These are phyloP conservation scores for Lophius piscatorius DNA, from an alignment of 2,113 vertebrate genomes.

Conservation along the genomic window DNA sequence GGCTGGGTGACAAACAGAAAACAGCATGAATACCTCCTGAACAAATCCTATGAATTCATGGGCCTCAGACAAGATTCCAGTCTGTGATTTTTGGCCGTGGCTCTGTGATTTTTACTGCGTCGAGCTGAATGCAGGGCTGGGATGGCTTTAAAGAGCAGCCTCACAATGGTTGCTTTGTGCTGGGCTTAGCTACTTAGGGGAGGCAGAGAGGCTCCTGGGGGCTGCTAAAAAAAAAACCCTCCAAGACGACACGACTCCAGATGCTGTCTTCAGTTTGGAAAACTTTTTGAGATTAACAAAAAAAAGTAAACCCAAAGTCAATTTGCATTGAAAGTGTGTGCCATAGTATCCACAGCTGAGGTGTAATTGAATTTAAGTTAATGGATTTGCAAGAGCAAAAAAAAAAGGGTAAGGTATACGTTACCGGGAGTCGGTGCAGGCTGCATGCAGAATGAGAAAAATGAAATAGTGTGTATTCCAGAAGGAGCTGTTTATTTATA, in stretches of 20 bases:
- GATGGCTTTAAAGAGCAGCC: slow-evolving; percentile 67
- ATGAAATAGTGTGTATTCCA: slow-evolving; percentile 31
- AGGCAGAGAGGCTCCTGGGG: slow-evolving; percentile 58
- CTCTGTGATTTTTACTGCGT: slow-evolving; percentile 67
- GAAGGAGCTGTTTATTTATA: slow-evolving; percentile 48
- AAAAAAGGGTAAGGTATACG: neutral
- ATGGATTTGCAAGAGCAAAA: neutral
- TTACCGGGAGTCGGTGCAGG: neutral
- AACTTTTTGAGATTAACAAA: slow-evolving; percentile 25
- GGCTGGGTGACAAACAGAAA: slow-evolving; percentile 52
- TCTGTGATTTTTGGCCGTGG: slow-evolving; percentile 77
- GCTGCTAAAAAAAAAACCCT: slow-evolving; percentile 41
- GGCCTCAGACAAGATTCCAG: slow-evolving; percentile 70
- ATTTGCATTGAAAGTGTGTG: neutral
- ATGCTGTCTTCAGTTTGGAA: slow-evolving; percentile 44
- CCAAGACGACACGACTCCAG: slow-evolving; percentile 53
- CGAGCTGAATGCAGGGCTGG: slow-evolving; percentile 61
- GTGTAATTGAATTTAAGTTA: neutral
- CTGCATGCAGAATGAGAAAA: slow-evolving; percentile 9
- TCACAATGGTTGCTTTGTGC: slow-evolving; percentile 80
- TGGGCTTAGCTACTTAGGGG: slow-evolving; percentile 63
- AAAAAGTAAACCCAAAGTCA: slow-evolving; percentile 4
- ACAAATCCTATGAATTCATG: slow-evolving; percentile 64
- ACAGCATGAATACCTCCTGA: slow-evolving; percentile 63
- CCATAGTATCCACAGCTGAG: neutral